Base-by-base conservation (phyloP, 2,113 vertebrate species). In the Melierax canorus region DNA sequence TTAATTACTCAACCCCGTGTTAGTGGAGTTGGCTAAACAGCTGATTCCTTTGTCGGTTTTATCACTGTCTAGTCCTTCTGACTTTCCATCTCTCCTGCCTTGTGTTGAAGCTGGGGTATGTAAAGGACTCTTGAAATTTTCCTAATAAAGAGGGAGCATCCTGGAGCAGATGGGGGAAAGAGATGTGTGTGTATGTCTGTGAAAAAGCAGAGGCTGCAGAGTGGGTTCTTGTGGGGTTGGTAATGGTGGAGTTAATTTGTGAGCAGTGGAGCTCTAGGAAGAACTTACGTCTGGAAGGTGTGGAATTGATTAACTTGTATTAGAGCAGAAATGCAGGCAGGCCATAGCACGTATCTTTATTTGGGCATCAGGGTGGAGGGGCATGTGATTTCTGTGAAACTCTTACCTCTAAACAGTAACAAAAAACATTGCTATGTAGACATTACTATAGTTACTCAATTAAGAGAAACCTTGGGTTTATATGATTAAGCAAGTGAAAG, bases 331-430 rank as follows among this genome's bases (percentile, higher is more conserved):
- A 43, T 6, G 15, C 4, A 46, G 39, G 27, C n/a, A 73, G 22
- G 66, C 20, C 29, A 74, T 3, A 60, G 16, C 21, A n/a, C 9
- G 1, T 10, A 8, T 19, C 51, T 51, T 72, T 48, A 53, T 23
- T 1, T 53, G 27, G 27, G 10, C 58, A 77, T 27, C 5, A 1
- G 29, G 27, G 4, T 24, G 8, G 7, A 48, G 11, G 5, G 6
- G 12, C 2, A 55, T 0, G 0, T 9, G 19, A 46, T 48, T 84
- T 84, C 50, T 63, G 4, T 16, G 27, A 51, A 92, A 77, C 9
- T 20, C 9, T 50, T 56, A 51, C 12, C 26, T 38, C 50, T 66
- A 38, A 53, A 53, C 2, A 46, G 9, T 24, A 62, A 73, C 51
- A 16, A 72, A 88, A 79, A 79, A 13, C 24, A 29, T 29, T 45